A percentile compares a stretch with the other conserved stretches of the same genome.
Evolutionary conservation across 1,140 invertebrate species (phyloP).

Genomic region (Macrosteles quadrilineatus): DNA sequence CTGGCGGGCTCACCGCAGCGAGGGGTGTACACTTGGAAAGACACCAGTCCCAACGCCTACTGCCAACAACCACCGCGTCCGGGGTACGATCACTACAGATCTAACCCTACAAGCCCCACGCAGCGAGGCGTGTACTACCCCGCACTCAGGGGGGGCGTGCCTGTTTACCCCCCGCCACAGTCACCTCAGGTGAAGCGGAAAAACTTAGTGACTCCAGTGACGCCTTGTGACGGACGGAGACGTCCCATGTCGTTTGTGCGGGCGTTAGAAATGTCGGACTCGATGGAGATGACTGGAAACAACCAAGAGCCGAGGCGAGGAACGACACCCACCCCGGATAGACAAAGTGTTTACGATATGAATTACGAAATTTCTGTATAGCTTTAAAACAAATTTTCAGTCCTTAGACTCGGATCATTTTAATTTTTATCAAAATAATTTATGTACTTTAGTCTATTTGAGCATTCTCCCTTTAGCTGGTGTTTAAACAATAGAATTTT

Average conservation of each 20-base stretch:
- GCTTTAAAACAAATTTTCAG: conserved; percentile 40
- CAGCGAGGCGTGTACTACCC: conserved; percentile 56
- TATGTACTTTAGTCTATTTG: no score
- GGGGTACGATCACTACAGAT: conserved; percentile 60
- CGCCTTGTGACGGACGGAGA: conserved; percentile 54
- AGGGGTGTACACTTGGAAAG: conserved; percentile 82
- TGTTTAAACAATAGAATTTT: no score
- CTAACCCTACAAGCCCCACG: conserved; percentile 76
- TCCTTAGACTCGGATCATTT: no score
- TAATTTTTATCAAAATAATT: no score
- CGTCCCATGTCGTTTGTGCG: conserved; percentile 91
- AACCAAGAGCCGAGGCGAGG: conserved; percentile 49
- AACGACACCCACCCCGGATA: conserved; percentile 72
- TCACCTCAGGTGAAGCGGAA: conserved; percentile 68
- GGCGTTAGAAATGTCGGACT: conserved; percentile 87
- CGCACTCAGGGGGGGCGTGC: conserved; percentile 62
- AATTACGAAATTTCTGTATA: conserved; percentile 95
- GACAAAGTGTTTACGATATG: conserved; percentile 90
- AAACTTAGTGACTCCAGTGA: conserved; percentile 53
- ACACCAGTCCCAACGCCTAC: conserved; percentile 60
- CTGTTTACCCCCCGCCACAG: conserved; percentile 64
- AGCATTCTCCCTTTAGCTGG: no score
- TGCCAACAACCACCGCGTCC: conserved; percentile 47
- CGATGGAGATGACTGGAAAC: conserved; percentile 66
- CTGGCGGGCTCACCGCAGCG: conserved; percentile 81